Percentiles rank a stretch among this genome's conserved stretches.
phyloP scores from a whole-genome alignment of 2,113 vertebrate genomes.

The Arizona elegans region DNA sequence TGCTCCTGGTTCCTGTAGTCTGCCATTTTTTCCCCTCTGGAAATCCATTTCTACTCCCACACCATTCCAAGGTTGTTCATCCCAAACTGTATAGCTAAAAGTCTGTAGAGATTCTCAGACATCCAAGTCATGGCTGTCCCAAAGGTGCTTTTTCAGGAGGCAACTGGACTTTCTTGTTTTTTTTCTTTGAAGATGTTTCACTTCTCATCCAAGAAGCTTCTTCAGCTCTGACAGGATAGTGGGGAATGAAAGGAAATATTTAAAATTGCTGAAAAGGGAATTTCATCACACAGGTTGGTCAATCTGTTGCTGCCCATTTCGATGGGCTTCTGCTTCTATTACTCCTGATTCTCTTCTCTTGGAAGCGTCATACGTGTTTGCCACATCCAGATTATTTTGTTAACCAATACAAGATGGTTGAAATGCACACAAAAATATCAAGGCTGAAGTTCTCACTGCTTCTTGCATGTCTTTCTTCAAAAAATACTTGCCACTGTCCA shows the following conservation, averaged over 20 bases:
- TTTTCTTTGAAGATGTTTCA: too few species aligned
- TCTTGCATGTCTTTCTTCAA: neutral
- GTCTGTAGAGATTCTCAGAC: too few species aligned
- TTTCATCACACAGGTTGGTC: neutral
- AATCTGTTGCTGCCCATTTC: neutral
- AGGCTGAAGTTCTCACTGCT: neutral
- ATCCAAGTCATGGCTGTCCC: too few species aligned
- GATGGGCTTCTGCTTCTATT: neutral
- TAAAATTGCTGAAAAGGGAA: neutral
- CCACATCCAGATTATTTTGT: neutral
- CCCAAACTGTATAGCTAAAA: too few species aligned
- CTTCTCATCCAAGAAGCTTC: too few species aligned
- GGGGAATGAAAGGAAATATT: neutral
- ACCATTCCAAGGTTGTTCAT: too few species aligned
- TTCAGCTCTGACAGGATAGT: too few species aligned
- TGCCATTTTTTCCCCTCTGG: too few species aligned
- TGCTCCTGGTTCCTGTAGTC: too few species aligned
- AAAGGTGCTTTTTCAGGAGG: too few species aligned
- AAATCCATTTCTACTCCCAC: too few species aligned
- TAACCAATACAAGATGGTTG: neutral
- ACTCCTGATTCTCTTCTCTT: neutral
- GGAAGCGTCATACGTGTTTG: neutral
- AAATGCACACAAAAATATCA: neutral
- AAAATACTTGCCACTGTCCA: neutral
- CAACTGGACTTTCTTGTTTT: too few species aligned